phyloP scores from a whole-genome alignment of 1,140 invertebrate species.

The Aporrectodea caliginosa region DNA sequence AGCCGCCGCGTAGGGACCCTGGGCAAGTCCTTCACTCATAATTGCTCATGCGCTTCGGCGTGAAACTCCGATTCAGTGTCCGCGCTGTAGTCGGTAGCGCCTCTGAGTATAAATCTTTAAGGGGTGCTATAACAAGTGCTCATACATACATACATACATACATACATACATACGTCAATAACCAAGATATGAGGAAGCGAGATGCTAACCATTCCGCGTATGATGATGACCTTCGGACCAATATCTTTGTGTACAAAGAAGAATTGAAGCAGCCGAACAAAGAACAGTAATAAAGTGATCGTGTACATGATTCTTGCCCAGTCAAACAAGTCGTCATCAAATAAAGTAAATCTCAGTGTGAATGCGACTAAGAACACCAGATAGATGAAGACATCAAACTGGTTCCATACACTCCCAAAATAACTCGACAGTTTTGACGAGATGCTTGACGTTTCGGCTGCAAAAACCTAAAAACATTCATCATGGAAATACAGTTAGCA shows the following conservation, averaged over 20 bases:
- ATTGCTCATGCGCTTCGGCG: too few relatives aligned
- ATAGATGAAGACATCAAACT: conserved; percentile 49
- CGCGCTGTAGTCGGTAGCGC: too few relatives aligned
- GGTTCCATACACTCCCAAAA: conserved; percentile 42
- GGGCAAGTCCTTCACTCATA: too few relatives aligned
- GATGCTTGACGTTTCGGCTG: not conserved
- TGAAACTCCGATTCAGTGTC: too few relatives aligned
- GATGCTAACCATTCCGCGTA: conserved; percentile 55
- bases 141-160: not conserved
- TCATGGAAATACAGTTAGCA: too few relatives aligned
- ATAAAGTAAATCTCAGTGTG: conserved; percentile 38
- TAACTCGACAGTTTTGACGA: not conserved
- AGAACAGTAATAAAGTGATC: conserved; percentile 51
- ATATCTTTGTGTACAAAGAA: conserved; percentile 54
- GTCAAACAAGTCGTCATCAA: conserved; percentile 34
- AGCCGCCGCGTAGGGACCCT: too few relatives aligned
- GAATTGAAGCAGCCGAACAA: conserved; percentile 50
- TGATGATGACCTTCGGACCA: conserved; percentile 59
- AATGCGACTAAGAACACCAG: conserved; percentile 43
- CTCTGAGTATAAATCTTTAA: too few relatives aligned
- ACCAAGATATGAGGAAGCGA: not conserved
- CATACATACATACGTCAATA: not conserved
- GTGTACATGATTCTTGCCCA: conserved; percentile 46
- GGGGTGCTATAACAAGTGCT: too few relatives aligned
- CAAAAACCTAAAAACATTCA: too few relatives aligned